These are phyloP conservation scores for Plusia festucae DNA, from an alignment of 2,888 invertebrate species.

Conservation along the genomic window DNA sequence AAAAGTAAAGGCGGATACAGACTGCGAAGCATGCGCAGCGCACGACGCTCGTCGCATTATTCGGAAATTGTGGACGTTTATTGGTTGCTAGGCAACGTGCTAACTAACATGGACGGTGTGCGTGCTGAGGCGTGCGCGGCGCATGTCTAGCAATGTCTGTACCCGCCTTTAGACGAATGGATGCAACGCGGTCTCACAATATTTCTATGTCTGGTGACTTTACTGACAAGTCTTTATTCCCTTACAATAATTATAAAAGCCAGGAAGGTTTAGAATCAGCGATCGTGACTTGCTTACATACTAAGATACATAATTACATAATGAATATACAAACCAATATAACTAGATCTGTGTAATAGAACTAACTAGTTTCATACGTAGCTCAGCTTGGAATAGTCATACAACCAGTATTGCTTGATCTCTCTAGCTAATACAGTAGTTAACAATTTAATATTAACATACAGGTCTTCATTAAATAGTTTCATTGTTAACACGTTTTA, in stretches of 20 bases:
- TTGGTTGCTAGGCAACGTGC: no score
- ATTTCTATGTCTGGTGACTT: neutral
- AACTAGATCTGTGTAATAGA: conserved; percentile 25
- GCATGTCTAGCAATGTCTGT: no score
- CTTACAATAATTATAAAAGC: conserved; percentile 54
- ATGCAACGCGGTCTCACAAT: neutral
- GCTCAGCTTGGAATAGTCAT: conserved; percentile 29
- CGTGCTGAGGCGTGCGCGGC: no score
- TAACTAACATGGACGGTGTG: no score
- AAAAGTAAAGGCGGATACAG: no score
- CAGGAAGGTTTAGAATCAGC: conserved; percentile 58
- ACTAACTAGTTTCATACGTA: conserved; percentile 3
- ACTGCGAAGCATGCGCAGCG: no score
- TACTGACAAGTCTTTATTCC: conserved; percentile 35
- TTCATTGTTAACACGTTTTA: conserved; percentile 30
- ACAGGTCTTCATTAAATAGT: conserved; percentile 49
- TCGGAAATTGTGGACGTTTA: no score
- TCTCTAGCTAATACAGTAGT: conserved; percentile 23
- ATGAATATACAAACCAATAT: conserved; percentile 37
- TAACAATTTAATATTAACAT: conserved; percentile 29
- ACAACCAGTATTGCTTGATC: conserved; percentile 35
- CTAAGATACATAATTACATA: conserved; percentile 52
- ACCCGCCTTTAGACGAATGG: neutral
- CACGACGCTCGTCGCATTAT: no score
- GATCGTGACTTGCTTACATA: conserved; percentile 61